These are phyloP conservation scores for Andrena praecox DNA, from an alignment of 2,888 invertebrate species.

Conservation along the genomic window DNA sequence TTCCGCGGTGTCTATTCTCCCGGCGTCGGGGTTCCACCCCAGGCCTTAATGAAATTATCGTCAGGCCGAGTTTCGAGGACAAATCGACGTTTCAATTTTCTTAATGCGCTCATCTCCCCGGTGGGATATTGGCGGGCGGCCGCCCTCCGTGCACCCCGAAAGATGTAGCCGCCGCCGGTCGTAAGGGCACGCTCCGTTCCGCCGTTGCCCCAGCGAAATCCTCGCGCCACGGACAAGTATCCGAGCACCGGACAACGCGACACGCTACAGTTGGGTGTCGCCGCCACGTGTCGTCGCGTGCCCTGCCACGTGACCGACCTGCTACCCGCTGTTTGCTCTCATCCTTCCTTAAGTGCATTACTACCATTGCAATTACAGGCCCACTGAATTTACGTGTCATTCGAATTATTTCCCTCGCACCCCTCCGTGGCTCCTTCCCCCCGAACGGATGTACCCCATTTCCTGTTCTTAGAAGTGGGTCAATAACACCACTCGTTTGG, in stretches of 20 bases:
- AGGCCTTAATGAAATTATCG: slow-evolving; percentile 82
- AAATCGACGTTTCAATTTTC: slow-evolving; percentile 85
- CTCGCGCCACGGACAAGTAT: slow-evolving; percentile 44
- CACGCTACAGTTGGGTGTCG: slow-evolving; percentile 69
- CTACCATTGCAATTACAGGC: slow-evolving; percentile 73
- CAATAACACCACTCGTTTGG: slow-evolving; percentile 27
- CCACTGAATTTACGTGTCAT: slow-evolving; percentile 57
- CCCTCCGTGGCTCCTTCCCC: background rate
- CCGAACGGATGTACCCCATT: background rate
- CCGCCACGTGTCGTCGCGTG: slow-evolving; percentile 81
- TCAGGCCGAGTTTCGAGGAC: slow-evolving; percentile 79
- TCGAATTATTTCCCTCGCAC: slow-evolving; percentile 29
- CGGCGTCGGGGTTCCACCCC: slow-evolving; percentile 39
- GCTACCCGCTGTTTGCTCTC: slow-evolving; percentile 72
- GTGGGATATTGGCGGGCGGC: slow-evolving; percentile 67
- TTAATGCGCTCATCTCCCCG: slow-evolving; percentile 81
- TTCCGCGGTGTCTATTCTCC: slow-evolving; percentile 44
- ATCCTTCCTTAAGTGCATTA: slow-evolving; percentile 77
- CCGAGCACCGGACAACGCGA: slow-evolving; percentile 44
- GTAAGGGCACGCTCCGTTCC: slow-evolving; percentile 46
- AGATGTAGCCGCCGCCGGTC: slow-evolving; percentile 55
- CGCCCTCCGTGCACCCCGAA: slow-evolving; percentile 37
- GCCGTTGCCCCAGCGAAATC: background rate
- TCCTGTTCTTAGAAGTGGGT: slow-evolving; percentile 29
- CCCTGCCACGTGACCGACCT: slow-evolving; percentile 78